Percentiles rank a stretch among this genome's conserved stretches.
phyloP scores from a whole-genome alignment of 1,140 invertebrate species.

The Trichonephila clavipes region DNA sequence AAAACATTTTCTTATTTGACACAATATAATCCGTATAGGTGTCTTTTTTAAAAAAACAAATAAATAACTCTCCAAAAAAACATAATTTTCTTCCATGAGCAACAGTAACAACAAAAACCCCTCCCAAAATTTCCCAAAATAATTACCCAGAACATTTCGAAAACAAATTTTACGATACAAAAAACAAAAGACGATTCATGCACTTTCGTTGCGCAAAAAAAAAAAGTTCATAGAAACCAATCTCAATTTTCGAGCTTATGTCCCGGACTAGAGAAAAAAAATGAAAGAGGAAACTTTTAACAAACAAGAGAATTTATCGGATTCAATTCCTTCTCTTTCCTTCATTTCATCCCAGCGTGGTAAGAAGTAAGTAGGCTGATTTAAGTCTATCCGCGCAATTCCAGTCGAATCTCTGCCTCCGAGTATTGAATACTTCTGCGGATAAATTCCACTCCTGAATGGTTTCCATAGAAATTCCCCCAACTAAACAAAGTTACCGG shows the following conservation, averaged over 20 bases:
- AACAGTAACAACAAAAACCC: no score
- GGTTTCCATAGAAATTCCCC: constrained; percentile 71
- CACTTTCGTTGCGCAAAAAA: neutral
- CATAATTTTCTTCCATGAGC: no score
- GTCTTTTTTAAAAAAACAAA: no score
- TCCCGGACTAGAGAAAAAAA: neutral
- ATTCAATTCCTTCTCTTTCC: constrained; percentile 49
- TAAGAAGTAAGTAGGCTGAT: constrained; percentile 47
- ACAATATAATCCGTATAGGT: no score
- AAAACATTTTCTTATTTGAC: no score
- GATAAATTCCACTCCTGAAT: constrained; percentile 73
- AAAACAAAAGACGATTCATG: neutral
- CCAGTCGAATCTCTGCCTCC: neutral
- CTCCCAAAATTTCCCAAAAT: no score
- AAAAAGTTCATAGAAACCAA: constrained; percentile 33
- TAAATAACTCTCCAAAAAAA: no score
- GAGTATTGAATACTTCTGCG: constrained; percentile 71
- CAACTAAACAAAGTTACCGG: constrained; percentile 74
- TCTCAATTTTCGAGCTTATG: constrained; percentile 39
- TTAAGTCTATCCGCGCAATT: constrained; percentile 56
- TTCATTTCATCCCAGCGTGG: constrained; percentile 33
- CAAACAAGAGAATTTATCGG: constrained; percentile 71
- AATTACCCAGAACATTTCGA: no score
- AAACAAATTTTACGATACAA: no score
- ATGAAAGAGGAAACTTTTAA: constrained; percentile 35